phyloP scores from a whole-genome alignment of 2,113 vertebrate genomes.

The Sula dactylatra region DNA sequence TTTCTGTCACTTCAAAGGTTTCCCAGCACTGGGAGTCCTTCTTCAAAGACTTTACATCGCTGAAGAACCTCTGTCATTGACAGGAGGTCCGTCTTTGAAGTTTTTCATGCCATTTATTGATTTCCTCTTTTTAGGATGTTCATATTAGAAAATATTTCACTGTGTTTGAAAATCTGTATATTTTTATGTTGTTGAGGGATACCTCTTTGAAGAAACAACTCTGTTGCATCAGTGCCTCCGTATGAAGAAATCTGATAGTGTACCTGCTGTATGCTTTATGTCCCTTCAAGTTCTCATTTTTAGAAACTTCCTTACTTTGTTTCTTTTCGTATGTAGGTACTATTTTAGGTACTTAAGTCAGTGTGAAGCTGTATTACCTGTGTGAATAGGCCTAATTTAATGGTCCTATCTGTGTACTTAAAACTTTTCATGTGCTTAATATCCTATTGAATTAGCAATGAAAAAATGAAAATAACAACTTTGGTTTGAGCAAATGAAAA shows the following conservation, averaged over 20 bases:
- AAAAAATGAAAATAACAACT: neutral
- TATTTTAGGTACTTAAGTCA: neutral
- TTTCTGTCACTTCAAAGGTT: constrained; percentile 86
- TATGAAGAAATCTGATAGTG: constrained; percentile 65
- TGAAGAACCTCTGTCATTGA: constrained; percentile 83
- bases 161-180: constrained; percentile 77
- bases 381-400: neutral
- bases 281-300: constrained; percentile 46
- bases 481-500: neutral
- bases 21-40: constrained; percentile 82
- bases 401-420: neutral
- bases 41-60: constrained; percentile 82
- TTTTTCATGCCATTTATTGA: constrained; percentile 85
- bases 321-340: neutral
- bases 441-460: neutral
- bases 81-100: constrained; percentile 84
- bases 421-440: neutral
- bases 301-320: constrained; percentile 26
- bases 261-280: constrained; percentile 31
- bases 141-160: constrained; percentile 81
- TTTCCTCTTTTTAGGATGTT: constrained; percentile 80
- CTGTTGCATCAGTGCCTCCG: constrained; percentile 37
- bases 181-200: constrained; percentile 73
- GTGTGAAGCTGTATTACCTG: neutral
- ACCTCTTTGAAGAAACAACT: constrained; percentile 78